Conservation (phyloP, 2,113 vertebrate genomes). For the Rissa tridactyla region DNA sequence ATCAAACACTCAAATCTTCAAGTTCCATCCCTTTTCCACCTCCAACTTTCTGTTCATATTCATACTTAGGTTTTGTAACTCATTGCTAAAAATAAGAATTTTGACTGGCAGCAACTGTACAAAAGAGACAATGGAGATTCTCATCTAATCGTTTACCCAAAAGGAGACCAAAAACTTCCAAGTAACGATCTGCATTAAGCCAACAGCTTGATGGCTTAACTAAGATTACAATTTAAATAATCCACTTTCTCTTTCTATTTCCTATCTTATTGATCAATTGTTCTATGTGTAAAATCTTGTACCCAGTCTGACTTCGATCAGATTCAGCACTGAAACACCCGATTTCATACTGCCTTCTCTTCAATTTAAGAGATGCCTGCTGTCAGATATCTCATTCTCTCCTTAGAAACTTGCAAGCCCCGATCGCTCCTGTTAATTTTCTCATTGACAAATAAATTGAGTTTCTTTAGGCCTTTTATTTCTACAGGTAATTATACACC, state of each 20-base stretch:
- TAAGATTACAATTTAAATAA: background rate
- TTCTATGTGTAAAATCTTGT: background rate
- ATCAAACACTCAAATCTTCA: background rate
- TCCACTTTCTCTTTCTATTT: background rate
- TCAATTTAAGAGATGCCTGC: background rate
- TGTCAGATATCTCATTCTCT: background rate
- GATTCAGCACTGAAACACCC: background rate
- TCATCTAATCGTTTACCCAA: background rate
- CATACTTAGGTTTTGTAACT: background rate
- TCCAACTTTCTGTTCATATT: background rate
- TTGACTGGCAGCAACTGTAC: background rate
- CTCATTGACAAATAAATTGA: background rate
- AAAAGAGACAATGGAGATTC: background rate
- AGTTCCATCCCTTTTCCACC: background rate
- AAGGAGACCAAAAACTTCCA: background rate
- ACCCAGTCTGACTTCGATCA: background rate
- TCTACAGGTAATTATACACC: background rate
- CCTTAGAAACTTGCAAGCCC: background rate
- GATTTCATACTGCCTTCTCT: background rate
- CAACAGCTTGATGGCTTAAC: background rate
- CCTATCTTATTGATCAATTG: background rate
- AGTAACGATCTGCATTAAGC: background rate
- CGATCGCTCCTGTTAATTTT: background rate
- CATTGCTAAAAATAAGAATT: slow-evolving; percentile 24
- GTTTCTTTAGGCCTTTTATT: background rate